Percentiles rank a stretch among this genome's conserved stretches.
Evolutionary conservation across 2,888 invertebrate genomes (phyloP).

Genomic region (Euplexia lucipara): DNA sequence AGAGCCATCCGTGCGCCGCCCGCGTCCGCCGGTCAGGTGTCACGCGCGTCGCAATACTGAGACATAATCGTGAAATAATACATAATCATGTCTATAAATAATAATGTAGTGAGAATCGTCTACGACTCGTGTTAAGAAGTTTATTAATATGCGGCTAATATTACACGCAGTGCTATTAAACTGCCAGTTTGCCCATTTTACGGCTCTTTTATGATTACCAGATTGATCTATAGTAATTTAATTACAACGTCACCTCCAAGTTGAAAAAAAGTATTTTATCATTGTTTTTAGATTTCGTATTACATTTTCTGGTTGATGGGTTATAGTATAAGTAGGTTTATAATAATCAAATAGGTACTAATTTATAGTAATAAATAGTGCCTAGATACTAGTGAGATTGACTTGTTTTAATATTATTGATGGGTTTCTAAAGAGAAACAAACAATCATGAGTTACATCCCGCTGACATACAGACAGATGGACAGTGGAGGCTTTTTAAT

Average conservation of each 20-base stretch:
- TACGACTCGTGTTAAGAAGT: conserved; percentile 62
- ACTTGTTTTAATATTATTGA: no score
- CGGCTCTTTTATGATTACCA: conserved; percentile 5
- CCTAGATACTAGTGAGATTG: no score
- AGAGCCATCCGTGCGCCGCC: background rate
- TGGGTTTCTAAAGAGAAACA: no score
- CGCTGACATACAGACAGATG: no score
- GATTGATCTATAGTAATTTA: conserved; percentile 5
- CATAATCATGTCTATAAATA: conserved; percentile 64
- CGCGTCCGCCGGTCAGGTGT: background rate
- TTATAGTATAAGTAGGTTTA: no score
- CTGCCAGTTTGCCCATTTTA: conserved; percentile 13
- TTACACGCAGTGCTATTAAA: conserved; percentile 60
- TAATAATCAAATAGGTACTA: no score
- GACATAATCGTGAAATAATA: conserved; percentile 27
- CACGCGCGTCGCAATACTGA: background rate
- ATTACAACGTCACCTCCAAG: background rate
- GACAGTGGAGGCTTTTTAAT: no score
- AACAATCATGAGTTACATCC: no score
- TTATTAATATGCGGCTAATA: conserved; percentile 70
- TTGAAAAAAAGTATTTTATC: background rate
- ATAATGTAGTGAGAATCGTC: conserved; percentile 57
- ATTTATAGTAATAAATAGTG: no score
- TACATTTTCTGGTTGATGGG: no score
- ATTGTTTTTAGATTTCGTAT: no score